A percentile compares a stretch with the other conserved stretches of the same genome.
Conservation (phyloP, 2,888 invertebrate genomes). For the Drosophila anomalipes region DNA sequence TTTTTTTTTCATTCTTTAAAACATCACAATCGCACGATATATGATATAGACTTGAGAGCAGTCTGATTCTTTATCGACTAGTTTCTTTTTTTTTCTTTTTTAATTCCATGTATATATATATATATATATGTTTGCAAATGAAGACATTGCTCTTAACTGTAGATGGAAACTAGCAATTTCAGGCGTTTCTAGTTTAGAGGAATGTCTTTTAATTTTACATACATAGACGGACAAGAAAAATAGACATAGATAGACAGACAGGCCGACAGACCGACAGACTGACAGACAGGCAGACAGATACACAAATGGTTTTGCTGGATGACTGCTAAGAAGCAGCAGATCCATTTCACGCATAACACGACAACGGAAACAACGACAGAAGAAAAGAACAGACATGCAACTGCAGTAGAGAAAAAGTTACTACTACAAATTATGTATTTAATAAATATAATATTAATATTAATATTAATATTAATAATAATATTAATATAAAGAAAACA, state of each 20-base stretch:
- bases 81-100: neutral
- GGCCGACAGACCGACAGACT: neutral
- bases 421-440: constrained; percentile 62
- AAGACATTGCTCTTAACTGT: neutral
- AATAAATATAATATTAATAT: constrained; percentile 59
- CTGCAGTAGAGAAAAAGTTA: constrained; percentile 52
- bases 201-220: constrained; percentile 6
- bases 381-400: constrained; percentile 15
- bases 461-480: constrained; percentile 37
- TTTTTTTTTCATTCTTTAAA: neutral
- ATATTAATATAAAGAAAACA: neutral
- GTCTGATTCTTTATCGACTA: neutral
- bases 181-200: neutral
- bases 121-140: constrained; percentile 9
- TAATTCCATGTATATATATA: neutral
- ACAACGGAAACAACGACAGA: neutral
- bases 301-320: constrained; percentile 12
- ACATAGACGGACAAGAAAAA: neutral
- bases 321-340: constrained; percentile 16
- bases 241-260: neutral
- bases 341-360: neutral
- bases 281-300: neutral
- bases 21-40: constrained; percentile 7
- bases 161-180: neutral
- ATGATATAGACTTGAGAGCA: constrained; percentile 1